Evolutionary conservation across 2,797 vertebrate genomes (phyloP).

Genomic region (Mormyrops attenuatus): DNA sequence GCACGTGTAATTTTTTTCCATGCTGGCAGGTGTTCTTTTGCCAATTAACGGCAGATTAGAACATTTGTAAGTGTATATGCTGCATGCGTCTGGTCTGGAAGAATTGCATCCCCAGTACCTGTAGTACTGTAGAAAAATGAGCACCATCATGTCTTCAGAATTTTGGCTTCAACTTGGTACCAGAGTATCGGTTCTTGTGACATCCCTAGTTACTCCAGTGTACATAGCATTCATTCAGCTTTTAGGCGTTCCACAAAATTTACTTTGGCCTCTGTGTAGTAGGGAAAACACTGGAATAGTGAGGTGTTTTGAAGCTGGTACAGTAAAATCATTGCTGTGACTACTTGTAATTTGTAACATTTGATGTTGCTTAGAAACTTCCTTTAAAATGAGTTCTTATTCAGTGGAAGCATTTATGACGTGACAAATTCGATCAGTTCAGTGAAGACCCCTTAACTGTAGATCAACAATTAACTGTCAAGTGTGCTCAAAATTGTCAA

Average conservation of each 20-base stretch:
- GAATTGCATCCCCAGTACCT: not conserved
- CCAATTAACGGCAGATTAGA: not conserved
- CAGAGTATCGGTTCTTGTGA: not conserved
- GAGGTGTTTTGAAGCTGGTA: not conserved
- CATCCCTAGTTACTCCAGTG: not conserved
- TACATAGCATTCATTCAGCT: not conserved
- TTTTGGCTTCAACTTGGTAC: not conserved
- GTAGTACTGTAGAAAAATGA: not conserved
- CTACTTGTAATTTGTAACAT: not conserved
- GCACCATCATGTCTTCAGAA: not conserved
- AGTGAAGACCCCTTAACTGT: not conserved
- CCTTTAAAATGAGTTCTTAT: not conserved
- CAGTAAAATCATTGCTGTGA: not conserved
- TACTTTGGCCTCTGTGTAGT: not conserved
- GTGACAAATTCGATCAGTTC: not conserved
- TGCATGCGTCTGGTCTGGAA: not conserved
- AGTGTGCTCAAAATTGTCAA: not conserved
- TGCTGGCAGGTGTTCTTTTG: not conserved
- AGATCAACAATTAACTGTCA: not conserved
- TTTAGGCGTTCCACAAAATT: not conserved
- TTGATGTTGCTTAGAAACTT: not conserved
- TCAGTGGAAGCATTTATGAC: not conserved
- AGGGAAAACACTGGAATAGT: not conserved
- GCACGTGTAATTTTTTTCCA: not conserved
- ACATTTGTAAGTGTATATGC: not conserved